phyloP scores from a whole-genome alignment of 2,113 vertebrate species.

The Microtus pennsylvanicus region DNA sequence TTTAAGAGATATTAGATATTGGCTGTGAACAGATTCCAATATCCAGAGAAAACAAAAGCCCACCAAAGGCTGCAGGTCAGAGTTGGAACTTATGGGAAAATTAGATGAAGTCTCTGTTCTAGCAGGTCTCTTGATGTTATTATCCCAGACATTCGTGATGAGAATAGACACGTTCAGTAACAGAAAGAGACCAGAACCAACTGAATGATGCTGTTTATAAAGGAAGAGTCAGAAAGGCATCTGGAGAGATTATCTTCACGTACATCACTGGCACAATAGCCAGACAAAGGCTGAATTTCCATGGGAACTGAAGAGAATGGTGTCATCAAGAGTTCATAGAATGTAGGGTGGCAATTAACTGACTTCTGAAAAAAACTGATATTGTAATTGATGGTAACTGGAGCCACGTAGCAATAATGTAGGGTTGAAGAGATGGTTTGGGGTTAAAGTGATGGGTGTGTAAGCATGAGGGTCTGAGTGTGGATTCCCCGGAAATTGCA shows the following conservation, averaged over 20 bases:
- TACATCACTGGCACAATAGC: background rate
- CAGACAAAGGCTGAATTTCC: background rate
- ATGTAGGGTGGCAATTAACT: background rate
- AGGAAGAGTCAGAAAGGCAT: background rate
- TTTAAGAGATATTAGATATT: constrained; percentile 5
- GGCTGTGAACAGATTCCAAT: background rate
- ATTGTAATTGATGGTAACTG: background rate
- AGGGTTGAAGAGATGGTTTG: background rate
- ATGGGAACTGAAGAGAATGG: background rate
- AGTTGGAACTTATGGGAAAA: background rate
- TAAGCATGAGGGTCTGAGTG: background rate
- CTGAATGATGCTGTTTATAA: background rate
- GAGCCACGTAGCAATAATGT: background rate
- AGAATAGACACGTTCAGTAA: background rate
- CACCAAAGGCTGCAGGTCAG: background rate
- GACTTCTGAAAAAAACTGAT: background rate
- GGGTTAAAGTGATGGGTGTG: background rate
- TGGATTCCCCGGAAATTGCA: background rate
- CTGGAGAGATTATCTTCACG: background rate
- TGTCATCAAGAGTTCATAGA: background rate
- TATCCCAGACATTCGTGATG: background rate
- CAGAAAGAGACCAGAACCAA: background rate
- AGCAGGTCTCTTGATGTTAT: background rate
- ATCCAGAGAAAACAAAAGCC: background rate
- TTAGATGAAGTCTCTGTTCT: background rate